These are phyloP conservation scores for Stenoptilia bipunctidactyla DNA, from an alignment of 2,888 invertebrate genomes.

Conservation along the genomic window DNA sequence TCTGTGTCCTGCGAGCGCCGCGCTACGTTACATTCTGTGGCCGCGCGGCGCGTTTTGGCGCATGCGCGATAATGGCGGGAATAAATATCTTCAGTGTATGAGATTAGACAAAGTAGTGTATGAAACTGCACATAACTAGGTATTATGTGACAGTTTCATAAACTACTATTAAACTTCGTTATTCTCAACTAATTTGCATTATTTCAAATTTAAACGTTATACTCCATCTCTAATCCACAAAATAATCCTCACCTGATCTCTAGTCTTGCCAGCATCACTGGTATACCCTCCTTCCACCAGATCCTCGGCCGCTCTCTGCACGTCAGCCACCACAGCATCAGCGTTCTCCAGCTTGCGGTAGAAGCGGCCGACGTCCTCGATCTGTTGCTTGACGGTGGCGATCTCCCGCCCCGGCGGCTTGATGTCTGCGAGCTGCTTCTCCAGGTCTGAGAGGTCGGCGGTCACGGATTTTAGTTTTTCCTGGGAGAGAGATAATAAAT, in stretches of 20 bases:
- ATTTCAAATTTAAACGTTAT: no score
- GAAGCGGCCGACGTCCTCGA: constrained; percentile 81
- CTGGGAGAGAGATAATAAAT: constrained; percentile 31
- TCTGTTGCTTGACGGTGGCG: constrained; percentile 84
- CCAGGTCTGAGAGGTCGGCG: constrained; percentile 82
- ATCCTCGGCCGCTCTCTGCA: constrained; percentile 80
- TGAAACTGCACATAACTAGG: no score
- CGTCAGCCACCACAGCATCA: constrained; percentile 75
- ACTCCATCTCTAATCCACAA: background rate
- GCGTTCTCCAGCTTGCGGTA: constrained; percentile 77
- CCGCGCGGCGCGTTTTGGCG: no score
- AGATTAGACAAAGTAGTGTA: no score
- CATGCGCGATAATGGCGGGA: no score
- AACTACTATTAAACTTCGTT: no score
- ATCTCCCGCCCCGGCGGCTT: constrained; percentile 90
- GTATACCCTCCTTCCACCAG: constrained; percentile 89
- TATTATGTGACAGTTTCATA: no score
- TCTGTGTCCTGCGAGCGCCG: no score
- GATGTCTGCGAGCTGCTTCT: constrained; percentile 87
- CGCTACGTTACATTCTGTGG: no score
- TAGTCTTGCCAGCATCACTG: constrained; percentile 83
- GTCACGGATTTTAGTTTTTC: constrained; percentile 86
- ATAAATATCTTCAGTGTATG: no score
- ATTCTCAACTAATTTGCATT: no score
- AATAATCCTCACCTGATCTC: constrained; percentile 80